Percentiles rank a stretch among this genome's conserved stretches.
phyloP scores from a whole-genome alignment of 2,797 vertebrate species.

The Coregonus suidteri region DNA sequence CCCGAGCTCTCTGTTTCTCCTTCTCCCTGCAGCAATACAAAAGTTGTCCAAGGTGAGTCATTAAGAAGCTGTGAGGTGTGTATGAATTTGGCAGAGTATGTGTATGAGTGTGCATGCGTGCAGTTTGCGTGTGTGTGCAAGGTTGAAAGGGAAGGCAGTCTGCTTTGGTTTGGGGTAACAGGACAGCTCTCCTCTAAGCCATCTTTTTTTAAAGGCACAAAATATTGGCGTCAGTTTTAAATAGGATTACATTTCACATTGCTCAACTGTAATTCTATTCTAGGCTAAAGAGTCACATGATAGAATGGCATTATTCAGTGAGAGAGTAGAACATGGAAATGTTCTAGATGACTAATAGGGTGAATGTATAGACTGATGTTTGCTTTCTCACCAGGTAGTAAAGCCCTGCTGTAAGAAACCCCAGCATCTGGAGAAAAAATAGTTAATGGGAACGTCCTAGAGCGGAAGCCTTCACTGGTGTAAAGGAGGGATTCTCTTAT shows the following conservation, averaged over 20 bases:
- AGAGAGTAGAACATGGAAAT: neutral
- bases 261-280: neutral
- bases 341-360: neutral
- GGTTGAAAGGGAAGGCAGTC: neutral
- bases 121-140: neutral
- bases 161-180: neutral
- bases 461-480: too few species aligned
- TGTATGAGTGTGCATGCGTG: constrained; percentile 9
- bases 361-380: neutral
- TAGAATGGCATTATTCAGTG: neutral
- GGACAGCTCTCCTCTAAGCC: neutral
- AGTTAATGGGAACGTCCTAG: too few species aligned
- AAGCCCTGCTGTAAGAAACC: too few species aligned
- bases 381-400: neutral
- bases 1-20: constrained; percentile 17
- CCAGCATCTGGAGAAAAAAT: too few species aligned
- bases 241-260: too few species aligned
- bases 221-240: neutral
- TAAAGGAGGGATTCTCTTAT: too few species aligned
- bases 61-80: constrained; percentile 7
- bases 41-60: constrained; percentile 65
- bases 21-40: constrained; percentile 35
- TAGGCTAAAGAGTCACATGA: neutral
- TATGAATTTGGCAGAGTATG: neutral
- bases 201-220: neutral